phyloP scores from a whole-genome alignment of 2,113 vertebrate species.

The Tragelaphus imberbis region DNA sequence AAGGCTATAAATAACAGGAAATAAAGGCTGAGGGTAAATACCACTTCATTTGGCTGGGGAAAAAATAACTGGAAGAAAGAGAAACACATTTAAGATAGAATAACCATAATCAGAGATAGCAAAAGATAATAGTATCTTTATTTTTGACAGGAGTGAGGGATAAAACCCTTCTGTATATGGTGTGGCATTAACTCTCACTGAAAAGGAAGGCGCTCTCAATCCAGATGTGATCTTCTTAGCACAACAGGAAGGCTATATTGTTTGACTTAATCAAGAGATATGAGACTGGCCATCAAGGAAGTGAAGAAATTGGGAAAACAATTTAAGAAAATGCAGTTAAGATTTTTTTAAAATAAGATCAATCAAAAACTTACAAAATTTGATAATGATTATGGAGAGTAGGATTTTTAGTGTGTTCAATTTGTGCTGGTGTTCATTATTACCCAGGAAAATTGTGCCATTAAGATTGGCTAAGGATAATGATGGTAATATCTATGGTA shows the following conservation, averaged over 20 bases:
- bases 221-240: not conserved
- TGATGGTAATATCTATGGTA: not conserved
- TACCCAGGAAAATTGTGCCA: not conserved
- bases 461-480: conserved; percentile 35
- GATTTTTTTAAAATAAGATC: not conserved
- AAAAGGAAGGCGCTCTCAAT: not conserved
- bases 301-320: not conserved
- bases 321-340: not conserved
- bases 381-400: not conserved
- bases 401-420: not conserved
- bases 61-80: not conserved
- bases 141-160: not conserved
- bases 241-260: not conserved
- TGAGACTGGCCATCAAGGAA: not conserved
- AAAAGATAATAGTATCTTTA: not conserved
- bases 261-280: not conserved
- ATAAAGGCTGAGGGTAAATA: not conserved
- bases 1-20: not conserved
- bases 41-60: not conserved
- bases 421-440: not conserved
- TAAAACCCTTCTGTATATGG: not conserved
- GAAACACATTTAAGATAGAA: not conserved
- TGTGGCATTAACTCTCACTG: not conserved
- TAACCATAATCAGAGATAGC: not conserved
- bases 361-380: not conserved